Conservation (phyloP, 2,888 invertebrate species). For the Cremastinae sp. region DNA sequence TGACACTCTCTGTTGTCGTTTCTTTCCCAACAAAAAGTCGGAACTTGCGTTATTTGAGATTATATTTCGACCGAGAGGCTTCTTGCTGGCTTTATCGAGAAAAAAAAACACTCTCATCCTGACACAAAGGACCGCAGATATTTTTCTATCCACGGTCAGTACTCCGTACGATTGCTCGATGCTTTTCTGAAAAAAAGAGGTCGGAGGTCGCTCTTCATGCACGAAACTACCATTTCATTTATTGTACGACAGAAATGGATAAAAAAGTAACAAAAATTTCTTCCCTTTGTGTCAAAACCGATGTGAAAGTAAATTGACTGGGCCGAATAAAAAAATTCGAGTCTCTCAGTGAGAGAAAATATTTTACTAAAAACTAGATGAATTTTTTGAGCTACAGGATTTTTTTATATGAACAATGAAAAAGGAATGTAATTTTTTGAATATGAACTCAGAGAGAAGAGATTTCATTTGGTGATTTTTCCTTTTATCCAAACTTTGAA, state of each 20-base stretch:
- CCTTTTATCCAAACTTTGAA: no score
- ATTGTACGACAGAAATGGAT: background rate
- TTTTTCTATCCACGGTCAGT: constrained; percentile 15
- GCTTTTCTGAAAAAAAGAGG: constrained; percentile 53
- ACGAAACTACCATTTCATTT: constrained; percentile 42
- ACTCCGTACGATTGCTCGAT: constrained; percentile 21
- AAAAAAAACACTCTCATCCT: constrained; percentile 62
- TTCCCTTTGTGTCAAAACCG: constrained; percentile 26
- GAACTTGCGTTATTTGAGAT: constrained; percentile 2
- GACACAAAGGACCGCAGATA: constrained; percentile 56
- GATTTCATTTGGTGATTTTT: no score
- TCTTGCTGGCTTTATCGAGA: constrained; percentile 51
- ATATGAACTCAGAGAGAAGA: no score
- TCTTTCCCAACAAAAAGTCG: background rate
- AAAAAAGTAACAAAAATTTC: constrained; percentile 47
- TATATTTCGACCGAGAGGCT: no score
- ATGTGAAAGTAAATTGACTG: constrained; percentile 45
- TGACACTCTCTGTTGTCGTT: constrained; percentile 21
- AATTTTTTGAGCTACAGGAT: no score
- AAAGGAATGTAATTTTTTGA: no score
- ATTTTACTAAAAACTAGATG: no score
- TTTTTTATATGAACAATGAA: no score
- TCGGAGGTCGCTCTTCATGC: constrained; percentile 42
- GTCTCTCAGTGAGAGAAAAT: no score
- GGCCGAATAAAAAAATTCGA: background rate